A percentile compares a stretch with the other conserved stretches of the same genome.
Conservation (phyloP, 2,797 vertebrate species). For the Propithecus deckenii region DNA sequence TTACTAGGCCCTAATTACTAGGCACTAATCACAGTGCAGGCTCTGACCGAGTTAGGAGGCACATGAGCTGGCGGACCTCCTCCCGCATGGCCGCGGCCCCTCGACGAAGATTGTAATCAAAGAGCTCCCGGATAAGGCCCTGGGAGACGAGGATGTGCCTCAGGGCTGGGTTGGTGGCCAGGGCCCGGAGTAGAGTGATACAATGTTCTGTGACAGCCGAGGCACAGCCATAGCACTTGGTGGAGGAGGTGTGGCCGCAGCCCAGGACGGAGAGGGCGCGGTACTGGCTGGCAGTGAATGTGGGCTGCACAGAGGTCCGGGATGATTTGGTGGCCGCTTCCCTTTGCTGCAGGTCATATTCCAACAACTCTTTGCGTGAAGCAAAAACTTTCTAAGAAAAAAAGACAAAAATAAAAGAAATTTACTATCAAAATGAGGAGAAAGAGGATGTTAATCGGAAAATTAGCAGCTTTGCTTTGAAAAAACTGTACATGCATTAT, state of each 20-base stretch:
- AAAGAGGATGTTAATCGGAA: not conserved
- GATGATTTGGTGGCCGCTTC: slow-evolving; percentile 97
- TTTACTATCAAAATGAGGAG: not conserved
- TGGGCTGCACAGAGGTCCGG: slow-evolving; percentile 92
- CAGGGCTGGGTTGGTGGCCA: slow-evolving; percentile 96
- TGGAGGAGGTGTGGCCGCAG: slow-evolving; percentile 97
- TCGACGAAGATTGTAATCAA: slow-evolving; percentile 96
- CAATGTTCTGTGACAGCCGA: slow-evolving; percentile 98
- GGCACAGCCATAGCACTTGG: slow-evolving; percentile 98
- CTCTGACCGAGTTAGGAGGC: slow-evolving; percentile 95
- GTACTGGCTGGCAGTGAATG: slow-evolving; percentile 98
- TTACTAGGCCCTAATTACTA: not conserved
- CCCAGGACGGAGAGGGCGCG: slow-evolving; percentile 96
- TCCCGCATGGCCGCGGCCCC: slow-evolving; percentile 96
- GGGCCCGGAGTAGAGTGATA: slow-evolving; percentile 94
- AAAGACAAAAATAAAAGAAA: not conserved
- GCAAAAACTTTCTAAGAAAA: slow-evolving; percentile 96
- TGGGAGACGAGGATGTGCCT: slow-evolving; percentile 97
- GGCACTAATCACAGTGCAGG: not conserved
- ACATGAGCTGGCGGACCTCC: slow-evolving; percentile 98
- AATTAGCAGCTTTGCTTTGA: not conserved
- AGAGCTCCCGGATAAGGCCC: slow-evolving; percentile 97
- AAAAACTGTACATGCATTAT: not conserved
- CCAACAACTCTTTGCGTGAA: slow-evolving; percentile 97
- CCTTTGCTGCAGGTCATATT: slow-evolving; percentile 97